These are phyloP conservation scores for Tetragonula carbonaria DNA, from an alignment of 2,888 invertebrate species.

Conservation along the genomic window DNA sequence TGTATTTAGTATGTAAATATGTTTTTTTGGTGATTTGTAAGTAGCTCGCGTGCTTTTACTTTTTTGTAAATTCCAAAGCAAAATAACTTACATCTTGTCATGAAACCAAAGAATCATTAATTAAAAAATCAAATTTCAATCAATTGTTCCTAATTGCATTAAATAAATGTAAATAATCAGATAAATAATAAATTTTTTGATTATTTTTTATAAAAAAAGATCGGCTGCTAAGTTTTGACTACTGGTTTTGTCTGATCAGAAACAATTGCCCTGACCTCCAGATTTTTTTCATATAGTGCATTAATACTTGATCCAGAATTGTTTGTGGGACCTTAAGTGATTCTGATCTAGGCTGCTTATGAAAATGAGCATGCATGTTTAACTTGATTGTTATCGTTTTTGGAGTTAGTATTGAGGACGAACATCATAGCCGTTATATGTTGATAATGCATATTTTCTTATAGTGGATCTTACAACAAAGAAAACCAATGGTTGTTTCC, in stretches of 20 bases:
- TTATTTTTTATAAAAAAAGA: neutral
- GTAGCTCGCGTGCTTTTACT: neutral
- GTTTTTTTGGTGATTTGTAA: neutral
- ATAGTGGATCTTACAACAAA: neutral
- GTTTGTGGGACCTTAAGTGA: too few species aligned
- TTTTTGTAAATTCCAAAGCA: neutral
- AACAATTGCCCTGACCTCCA: neutral
- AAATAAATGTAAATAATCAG: neutral
- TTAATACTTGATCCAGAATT: neutral
- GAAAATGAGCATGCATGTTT: too few species aligned
- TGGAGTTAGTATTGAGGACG: too few species aligned
- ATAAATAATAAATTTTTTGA: neutral
- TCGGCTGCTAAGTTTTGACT: neutral
- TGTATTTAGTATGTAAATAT: neutral
- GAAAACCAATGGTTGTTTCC: slow-evolving; percentile 6
- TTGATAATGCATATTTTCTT: neutral
- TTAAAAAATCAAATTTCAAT: neutral
- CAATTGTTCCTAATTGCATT: neutral
- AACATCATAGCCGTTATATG: too few species aligned
- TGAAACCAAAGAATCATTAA: neutral
- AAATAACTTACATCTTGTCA: neutral
- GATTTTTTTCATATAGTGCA: neutral
- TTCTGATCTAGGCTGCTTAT: too few species aligned
- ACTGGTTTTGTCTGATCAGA: neutral
- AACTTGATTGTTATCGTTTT: too few species aligned